Evolutionary conservation across 2,888 invertebrate genomes (phyloP).

Genomic region (Acanthopleura granulata): DNA sequence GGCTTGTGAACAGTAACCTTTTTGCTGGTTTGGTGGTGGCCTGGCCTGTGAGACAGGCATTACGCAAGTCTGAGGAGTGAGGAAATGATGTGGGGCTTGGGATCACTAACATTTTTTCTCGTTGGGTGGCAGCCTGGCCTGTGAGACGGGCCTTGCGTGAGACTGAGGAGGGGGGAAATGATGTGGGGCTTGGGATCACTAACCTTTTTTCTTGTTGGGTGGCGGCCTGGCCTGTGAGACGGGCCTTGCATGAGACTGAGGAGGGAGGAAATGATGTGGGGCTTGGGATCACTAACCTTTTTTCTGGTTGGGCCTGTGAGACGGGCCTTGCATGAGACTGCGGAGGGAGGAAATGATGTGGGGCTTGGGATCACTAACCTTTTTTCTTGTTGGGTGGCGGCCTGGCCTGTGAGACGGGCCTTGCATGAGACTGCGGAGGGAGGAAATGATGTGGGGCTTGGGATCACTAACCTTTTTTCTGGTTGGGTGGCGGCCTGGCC

Average conservation of each 20-base stretch:
- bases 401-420: slow-evolving; percentile 37
- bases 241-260: slow-evolving; percentile 69
- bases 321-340: no score
- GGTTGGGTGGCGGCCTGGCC: no score
- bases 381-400: no score
- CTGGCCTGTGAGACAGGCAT: slow-evolving; percentile 63
- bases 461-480: no score
- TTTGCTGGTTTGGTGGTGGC: slow-evolving; percentile 63
- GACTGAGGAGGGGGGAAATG: no score
- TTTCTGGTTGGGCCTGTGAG: not conserved
- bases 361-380: no score
- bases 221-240: slow-evolving; percentile 62
- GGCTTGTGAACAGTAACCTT: slow-evolving; percentile 47
- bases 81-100: no score
- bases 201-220: slow-evolving; percentile 65
- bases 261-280: slow-evolving; percentile 72
- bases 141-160: no score
- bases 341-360: no score
- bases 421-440: slow-evolving; percentile 65
- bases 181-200: not conserved
- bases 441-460: slow-evolving; percentile 65
- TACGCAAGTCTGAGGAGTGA: slow-evolving; percentile 44
- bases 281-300: slow-evolving; percentile 24
- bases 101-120: no score
- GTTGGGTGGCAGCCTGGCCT: no score